Conservation (phyloP, 2,113 vertebrate genomes). For the Perognathus longimembris region DNA sequence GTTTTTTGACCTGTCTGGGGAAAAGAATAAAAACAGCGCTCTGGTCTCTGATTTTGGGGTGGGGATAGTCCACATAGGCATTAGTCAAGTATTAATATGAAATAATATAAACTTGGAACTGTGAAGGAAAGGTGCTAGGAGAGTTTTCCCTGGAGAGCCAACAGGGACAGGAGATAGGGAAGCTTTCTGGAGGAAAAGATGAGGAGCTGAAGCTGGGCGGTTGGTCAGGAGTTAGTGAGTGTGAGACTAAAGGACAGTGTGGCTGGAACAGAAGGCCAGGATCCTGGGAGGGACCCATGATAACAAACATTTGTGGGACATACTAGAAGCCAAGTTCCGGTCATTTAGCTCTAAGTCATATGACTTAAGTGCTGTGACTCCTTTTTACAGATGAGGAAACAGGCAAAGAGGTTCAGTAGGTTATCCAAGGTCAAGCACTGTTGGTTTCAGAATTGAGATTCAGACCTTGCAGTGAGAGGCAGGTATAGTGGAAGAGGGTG, state of each 20-base stretch:
- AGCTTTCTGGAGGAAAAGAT: neutral
- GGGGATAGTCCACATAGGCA: neutral
- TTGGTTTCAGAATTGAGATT: neutral
- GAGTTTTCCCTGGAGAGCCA: neutral
- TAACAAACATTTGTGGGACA: accelerated
- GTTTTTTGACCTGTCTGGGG: neutral
- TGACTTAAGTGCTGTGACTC: neutral
- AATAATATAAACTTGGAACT: neutral
- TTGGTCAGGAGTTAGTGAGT: neutral
- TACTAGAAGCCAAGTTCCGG: accelerated
- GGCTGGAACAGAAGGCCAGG: neutral
- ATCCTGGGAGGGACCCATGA: neutral
- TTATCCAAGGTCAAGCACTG: neutral
- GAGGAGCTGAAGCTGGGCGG: neutral
- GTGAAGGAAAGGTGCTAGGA: neutral
- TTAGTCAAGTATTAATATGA: neutral
- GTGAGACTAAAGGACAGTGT: neutral
- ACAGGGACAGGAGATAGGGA: neutral
- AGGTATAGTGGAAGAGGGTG: neutral
- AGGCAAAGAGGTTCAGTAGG: neutral
- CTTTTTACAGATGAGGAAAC: neutral
- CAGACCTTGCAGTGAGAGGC: neutral
- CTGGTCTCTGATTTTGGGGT: neutral
- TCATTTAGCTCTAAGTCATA: neutral
- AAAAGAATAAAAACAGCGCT: neutral